These are phyloP conservation scores for Drosophila mayaguana DNA, from an alignment of 2,888 invertebrate genomes.

Conservation along the genomic window DNA sequence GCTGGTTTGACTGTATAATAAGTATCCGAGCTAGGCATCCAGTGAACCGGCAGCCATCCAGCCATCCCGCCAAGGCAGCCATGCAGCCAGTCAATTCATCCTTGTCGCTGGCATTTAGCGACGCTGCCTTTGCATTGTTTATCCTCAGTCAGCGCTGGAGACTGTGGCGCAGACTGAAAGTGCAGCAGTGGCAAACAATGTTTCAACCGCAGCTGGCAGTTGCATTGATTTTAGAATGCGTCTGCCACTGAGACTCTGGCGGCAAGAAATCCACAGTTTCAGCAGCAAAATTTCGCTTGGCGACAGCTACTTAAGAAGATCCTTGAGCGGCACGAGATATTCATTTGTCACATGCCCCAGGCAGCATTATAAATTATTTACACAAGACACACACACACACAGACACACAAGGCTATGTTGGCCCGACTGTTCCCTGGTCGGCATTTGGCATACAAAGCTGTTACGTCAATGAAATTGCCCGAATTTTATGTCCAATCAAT, in stretches of 20 bases:
- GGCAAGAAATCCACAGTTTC: conserved; percentile 33
- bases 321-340: conserved; percentile 40
- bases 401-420: conserved; percentile 56
- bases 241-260: conserved; percentile 18
- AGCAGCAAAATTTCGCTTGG: conserved; percentile 32
- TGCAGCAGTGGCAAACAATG: conserved; percentile 56
- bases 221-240: conserved; percentile 66
- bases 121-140: conserved; percentile 59
- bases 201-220: conserved; percentile 72
- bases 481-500: conserved; percentile 80
- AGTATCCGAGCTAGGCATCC: conserved; percentile 29
- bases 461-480: conserved; percentile 75
- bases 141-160: conserved; percentile 35
- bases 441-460: conserved; percentile 54
- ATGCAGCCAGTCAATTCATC: conserved; percentile 46
- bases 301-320: conserved; percentile 66
- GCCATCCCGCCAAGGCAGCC: neutral
- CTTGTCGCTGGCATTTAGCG: conserved; percentile 63
- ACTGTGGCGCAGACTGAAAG: conserved; percentile 23
- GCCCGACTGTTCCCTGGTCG: conserved; percentile 42
- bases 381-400: conserved; percentile 56
- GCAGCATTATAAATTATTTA: conserved; percentile 70
- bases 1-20: conserved; percentile 40
- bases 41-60: neutral
- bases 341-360: conserved; percentile 69